These are phyloP conservation scores for Antheraea assamensis DNA, from an alignment of 2,888 invertebrate genomes.

Conservation along the genomic window DNA sequence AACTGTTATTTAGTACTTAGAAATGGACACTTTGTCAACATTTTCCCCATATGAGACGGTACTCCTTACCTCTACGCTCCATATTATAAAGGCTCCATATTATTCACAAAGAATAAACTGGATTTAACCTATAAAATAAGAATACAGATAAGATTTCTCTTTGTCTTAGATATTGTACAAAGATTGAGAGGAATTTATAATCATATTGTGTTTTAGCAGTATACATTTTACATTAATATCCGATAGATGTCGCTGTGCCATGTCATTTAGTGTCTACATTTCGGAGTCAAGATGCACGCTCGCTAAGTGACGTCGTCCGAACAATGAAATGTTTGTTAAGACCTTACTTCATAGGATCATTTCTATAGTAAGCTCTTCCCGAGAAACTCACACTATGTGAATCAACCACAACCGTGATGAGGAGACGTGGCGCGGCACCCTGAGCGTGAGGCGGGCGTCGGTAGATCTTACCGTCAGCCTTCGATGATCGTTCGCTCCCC, in stretches of 20 bases:
- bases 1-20: no score
- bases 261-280: background rate
- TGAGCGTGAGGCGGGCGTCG: slow-evolving; percentile 37
- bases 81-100: no score
- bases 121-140: no score
- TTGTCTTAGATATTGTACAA: no score
- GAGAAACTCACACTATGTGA: slow-evolving; percentile 6
- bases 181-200: no score
- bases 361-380: slow-evolving; percentile 15
- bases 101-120: no score
- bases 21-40: no score
- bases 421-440: slow-evolving; percentile 33
- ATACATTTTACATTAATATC: background rate
- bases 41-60: no score
- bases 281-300: background rate
- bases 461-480: slow-evolving; percentile 24
- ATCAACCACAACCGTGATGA: slow-evolving; percentile 11
- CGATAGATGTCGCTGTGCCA: background rate
- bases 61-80: no score
- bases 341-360: slow-evolving; percentile 6
- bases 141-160: no score
- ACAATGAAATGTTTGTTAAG: background rate
- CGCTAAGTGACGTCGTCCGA: background rate
- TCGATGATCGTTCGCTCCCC: slow-evolving; percentile 42
- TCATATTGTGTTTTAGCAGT: no score